Evolutionary conservation across 2,113 vertebrate genomes (phyloP), one percentile per base, ranked within the genome.

Genomic region (Istiophorus platypterus): DNA sequence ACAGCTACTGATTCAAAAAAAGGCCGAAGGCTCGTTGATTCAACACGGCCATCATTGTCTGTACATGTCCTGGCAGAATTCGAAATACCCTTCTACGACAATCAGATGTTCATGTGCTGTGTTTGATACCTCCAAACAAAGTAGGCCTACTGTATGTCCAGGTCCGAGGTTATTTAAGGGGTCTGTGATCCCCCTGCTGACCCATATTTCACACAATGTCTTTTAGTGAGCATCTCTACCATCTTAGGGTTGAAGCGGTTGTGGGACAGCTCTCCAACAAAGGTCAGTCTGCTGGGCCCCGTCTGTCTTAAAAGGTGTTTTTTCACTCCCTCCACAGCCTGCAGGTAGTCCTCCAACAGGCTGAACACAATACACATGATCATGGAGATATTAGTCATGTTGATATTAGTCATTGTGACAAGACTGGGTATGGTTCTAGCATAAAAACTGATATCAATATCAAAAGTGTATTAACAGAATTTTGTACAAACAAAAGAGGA

Each of bases 171-270:
- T 29, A 8, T 41, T 39, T 17, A 47, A 27, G 15, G 57, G 20
- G 3, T 15, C 10, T 5, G 17, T 29, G 22, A 45, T n/a, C 2
- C 42, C 1, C 10, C 8, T 54, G 45, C 15, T 9, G 1, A 9
- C 39, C 18, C 0, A 3, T 14, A 41, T n/a, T 61, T 67, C 7
- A 0, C 27, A 54, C n/a, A 59, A 3, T 34, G 73, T 65, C 37
- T 54, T 18, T 24, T 2, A 27, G 13, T 15, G 69, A 83, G 70
- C 7, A 62, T 27, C 24, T 52, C 87, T 94, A 99, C 98, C 98
- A 99, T 99, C 86, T 99, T 99, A 24, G 97, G 95, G 79, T 95
- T 98, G 94, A 99, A 98, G 75, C 95, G 97, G 85, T 96, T 97
- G 1, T 99, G 97, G 64, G 96, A 93, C 11, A 99, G 93, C 76